phyloP scores from a whole-genome alignment of 1,140 invertebrate species.

The Episyrphus balteatus region DNA sequence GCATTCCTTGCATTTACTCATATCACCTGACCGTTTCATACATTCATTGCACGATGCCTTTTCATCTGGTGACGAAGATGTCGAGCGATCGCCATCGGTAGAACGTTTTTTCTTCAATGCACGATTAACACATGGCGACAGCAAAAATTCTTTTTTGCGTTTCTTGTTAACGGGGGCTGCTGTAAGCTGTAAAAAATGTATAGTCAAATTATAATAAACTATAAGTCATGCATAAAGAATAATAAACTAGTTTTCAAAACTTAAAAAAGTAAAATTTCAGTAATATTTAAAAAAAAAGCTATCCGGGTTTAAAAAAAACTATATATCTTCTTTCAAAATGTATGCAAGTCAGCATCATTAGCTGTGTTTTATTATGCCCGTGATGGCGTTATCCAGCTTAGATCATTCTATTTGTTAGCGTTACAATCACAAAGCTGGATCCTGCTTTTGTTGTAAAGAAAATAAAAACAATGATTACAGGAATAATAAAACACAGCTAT shows the following conservation, averaged over 20 bases:
- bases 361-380: too few relatives aligned
- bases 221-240: neutral
- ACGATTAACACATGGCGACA: slow-evolving; percentile 25
- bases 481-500: too few relatives aligned
- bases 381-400: too few relatives aligned
- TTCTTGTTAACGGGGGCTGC: slow-evolving; percentile 8
- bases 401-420: too few relatives aligned
- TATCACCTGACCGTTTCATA: slow-evolving; percentile 2
- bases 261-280: too few relatives aligned
- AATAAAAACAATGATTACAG: too few relatives aligned
- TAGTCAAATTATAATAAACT: neutral
- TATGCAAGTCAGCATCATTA: too few relatives aligned
- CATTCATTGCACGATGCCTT: slow-evolving; percentile 11
- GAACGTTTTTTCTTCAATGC: neutral
- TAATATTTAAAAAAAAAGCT: too few relatives aligned
- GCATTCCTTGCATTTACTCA: slow-evolving; percentile 7
- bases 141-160: slow-evolving; percentile 18
- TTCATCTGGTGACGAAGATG: slow-evolving; percentile 9
- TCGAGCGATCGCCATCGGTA: slow-evolving; percentile 6
- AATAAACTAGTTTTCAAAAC: too few relatives aligned
- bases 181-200: neutral
- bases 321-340: slow-evolving; percentile 7
- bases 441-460: too few relatives aligned
- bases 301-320: neutral
- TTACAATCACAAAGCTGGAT: too few relatives aligned